A percentile compares a stretch with the other conserved stretches of the same genome.
Conservation (phyloP, 2,113 vertebrate genomes). For the Mungos mungo region DNA sequence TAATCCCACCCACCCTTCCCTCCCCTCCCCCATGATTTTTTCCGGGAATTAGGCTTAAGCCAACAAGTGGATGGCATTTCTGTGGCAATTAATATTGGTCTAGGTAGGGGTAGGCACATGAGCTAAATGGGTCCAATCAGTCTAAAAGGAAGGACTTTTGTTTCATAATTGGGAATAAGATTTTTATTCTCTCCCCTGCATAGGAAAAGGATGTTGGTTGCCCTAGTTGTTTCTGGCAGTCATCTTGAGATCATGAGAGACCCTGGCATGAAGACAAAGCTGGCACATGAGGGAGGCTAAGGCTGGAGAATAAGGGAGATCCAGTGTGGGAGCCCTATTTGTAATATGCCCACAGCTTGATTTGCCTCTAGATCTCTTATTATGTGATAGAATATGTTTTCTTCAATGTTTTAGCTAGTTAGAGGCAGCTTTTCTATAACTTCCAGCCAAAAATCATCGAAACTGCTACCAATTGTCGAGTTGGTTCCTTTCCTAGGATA, state of each 20-base stretch:
- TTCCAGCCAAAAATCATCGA: background rate
- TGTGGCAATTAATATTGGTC: background rate
- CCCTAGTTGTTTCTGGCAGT: background rate
- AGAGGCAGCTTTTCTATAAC: background rate
- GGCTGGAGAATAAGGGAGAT: background rate
- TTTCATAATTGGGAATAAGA: background rate
- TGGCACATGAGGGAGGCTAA: accelerated
- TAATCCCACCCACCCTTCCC: background rate
- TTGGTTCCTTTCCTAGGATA: background rate
- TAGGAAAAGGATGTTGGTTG: background rate
- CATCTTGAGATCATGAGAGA: background rate
- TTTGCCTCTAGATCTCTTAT: background rate
- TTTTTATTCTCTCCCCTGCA: background rate
- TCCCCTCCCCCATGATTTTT: background rate
- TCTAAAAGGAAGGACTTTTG: background rate
- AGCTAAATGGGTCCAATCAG: background rate
- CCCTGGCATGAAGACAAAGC: background rate
- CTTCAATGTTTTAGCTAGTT: background rate
- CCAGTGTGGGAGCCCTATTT: background rate
- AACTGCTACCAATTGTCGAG: background rate
- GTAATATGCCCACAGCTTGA: background rate
- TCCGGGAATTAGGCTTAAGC: background rate
- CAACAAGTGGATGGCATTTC: background rate
- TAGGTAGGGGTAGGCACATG: background rate
- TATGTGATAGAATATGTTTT: background rate